Conservation (phyloP, 2,113 vertebrate species). For the Suricata suricatta region DNA sequence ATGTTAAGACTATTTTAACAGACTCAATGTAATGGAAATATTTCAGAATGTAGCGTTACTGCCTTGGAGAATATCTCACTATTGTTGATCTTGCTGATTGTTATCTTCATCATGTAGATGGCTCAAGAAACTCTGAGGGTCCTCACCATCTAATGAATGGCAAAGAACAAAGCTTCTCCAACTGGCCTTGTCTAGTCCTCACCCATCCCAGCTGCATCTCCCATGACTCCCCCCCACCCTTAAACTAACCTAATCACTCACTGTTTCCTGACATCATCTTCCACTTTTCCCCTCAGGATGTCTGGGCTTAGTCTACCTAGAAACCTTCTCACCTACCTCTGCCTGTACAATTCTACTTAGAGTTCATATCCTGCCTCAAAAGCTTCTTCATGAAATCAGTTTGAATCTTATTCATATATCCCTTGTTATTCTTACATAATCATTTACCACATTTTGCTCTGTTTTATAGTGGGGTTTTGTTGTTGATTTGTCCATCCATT, state of each 20-base stretch:
- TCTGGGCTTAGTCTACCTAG: not conserved
- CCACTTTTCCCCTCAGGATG: not conserved
- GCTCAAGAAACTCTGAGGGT: not conserved
- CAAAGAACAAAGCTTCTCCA: not conserved
- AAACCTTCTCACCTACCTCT: not conserved
- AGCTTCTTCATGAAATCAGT: not conserved
- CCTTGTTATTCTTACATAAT: not conserved
- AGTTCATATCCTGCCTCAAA: not conserved
- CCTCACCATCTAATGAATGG: not conserved
- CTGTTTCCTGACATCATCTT: not conserved
- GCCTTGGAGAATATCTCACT: not conserved
- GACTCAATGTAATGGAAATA: slow-evolving; percentile 1
- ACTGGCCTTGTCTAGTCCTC: not conserved
- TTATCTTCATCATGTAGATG: not conserved
- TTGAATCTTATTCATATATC: not conserved
- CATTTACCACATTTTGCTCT: slow-evolving; percentile 6
- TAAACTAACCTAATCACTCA: too few relatives aligned
- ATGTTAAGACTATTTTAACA: slow-evolving; percentile 29
- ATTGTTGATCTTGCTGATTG: not conserved
- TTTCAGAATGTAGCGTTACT: slow-evolving; percentile 8
- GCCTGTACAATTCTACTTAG: not conserved
- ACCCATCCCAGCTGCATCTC: not conserved
- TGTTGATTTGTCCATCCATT: not conserved
- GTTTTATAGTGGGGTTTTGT: not conserved
- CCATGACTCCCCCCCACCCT: rapidly evolving